Conservation (phyloP, 2,888 invertebrate genomes). For the Eurois occulta region DNA sequence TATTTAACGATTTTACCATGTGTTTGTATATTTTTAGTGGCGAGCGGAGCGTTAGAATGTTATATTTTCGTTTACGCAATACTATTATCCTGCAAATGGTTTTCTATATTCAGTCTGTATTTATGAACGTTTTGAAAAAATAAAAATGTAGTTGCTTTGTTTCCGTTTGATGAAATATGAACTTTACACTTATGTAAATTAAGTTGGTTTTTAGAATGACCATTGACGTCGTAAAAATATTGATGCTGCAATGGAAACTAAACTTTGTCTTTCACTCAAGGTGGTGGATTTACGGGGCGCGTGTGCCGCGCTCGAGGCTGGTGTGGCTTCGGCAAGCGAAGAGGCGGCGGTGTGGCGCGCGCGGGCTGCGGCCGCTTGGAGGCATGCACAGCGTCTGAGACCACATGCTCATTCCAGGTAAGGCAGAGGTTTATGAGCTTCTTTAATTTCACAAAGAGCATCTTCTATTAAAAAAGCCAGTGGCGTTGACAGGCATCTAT, state of each 20-base stretch:
- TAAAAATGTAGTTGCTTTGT: neutral
- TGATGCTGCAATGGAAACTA: neutral
- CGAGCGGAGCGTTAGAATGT: constrained; percentile 9
- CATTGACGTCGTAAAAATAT: neutral
- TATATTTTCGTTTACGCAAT: constrained; percentile 15
- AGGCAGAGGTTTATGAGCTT: neutral
- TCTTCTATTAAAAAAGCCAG: neutral
- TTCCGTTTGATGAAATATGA: neutral
- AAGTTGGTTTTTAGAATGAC: constrained; percentile 1
- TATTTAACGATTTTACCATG: constrained; percentile 27
- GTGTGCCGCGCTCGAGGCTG: constrained; percentile 94
- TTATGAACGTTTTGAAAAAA: neutral
- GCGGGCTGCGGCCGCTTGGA: constrained; percentile 92
- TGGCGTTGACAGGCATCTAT: neutral
- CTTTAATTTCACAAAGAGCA: neutral
- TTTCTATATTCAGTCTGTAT: neutral
- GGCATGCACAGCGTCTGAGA: constrained; percentile 91
- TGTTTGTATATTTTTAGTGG: neutral
- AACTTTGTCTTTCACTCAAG: constrained; percentile 64
- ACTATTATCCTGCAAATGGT: neutral
- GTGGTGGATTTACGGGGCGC: constrained; percentile 94
- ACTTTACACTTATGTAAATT: neutral
- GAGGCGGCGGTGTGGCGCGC: constrained; percentile 93
- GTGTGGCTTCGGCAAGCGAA: constrained; percentile 92
- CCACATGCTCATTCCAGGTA: constrained; percentile 90